phyloP scores from a whole-genome alignment of 2,113 vertebrate genomes.

The Hylia prasina region DNA sequence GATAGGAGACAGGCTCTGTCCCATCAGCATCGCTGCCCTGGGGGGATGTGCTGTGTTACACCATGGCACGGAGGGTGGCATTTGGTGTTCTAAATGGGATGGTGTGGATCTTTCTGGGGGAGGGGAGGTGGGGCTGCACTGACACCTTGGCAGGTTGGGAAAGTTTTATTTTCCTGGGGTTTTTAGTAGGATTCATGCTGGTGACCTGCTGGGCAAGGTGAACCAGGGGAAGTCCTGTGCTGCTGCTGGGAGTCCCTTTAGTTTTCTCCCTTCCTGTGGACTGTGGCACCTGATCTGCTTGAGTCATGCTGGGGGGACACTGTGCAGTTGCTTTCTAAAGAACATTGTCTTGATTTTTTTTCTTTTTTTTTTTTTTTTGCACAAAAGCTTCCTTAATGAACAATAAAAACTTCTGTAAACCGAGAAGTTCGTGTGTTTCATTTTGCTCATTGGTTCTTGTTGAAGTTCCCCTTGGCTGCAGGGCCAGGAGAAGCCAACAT shows the following conservation, averaged over 20 bases:
- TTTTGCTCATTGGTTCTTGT: rapidly evolving
- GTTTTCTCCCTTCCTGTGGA: slow-evolving; percentile 1
- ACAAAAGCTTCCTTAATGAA: slow-evolving; percentile 65
- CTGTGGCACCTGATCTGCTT: not conserved
- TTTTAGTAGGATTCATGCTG: not conserved
- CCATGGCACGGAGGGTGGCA: rapidly evolving
- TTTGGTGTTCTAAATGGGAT: not conserved
- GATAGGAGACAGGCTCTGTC: not conserved
- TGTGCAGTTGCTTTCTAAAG: slow-evolving; percentile 55
- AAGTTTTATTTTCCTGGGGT: not conserved
- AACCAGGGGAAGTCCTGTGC: not conserved
- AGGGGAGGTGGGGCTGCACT: not conserved
- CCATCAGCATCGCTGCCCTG: not conserved
- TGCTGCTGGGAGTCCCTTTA: not conserved
- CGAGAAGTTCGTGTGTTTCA: rapidly evolving
- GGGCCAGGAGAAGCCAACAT: not conserved
- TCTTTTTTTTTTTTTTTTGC: not conserved
- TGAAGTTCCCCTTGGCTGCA: not conserved
- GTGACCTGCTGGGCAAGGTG: rapidly evolving
- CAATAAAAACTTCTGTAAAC: slow-evolving; percentile 59
- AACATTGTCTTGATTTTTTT: slow-evolving; percentile 31
- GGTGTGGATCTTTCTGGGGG: not conserved
- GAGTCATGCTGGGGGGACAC: not conserved
- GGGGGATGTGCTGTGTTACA: not conserved
- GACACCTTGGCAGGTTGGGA: not conserved